A percentile compares a stretch with the other conserved stretches of the same genome.
Evolutionary conservation across 1,140 invertebrate species (phyloP).

Genomic region (Trachymyrmex septentrionalis): DNA sequence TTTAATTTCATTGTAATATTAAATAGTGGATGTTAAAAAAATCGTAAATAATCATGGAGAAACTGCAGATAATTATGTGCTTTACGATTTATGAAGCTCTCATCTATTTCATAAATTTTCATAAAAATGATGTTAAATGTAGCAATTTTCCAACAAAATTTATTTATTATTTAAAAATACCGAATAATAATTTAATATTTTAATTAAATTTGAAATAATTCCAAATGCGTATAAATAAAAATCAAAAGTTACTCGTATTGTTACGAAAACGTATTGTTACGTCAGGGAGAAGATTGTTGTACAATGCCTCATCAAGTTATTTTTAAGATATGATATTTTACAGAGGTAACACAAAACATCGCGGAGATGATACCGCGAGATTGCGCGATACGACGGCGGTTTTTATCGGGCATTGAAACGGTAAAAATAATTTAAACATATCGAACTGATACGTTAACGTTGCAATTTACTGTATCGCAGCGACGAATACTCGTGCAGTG

Average conservation of each 20-base stretch:
- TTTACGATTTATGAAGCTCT: neutral
- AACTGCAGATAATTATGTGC: neutral
- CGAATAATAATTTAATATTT: neutral
- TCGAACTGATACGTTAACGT: conserved; percentile 63
- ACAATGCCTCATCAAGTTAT: neutral
- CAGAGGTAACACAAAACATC: neutral
- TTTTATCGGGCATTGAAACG: conserved; percentile 16
- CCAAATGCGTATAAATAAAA: neutral
- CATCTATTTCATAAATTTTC: neutral
- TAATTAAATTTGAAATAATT: neutral
- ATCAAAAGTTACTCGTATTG: neutral
- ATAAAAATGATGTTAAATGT: neutral
- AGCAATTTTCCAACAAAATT: neutral
- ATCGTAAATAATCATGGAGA: conserved; percentile 19
- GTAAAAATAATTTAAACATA: conserved; percentile 69
- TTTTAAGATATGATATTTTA: neutral
- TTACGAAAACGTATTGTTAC: neutral
- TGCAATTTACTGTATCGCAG: conserved; percentile 67
- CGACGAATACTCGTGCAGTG: conserved; percentile 13
- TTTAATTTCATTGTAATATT: conserved; percentile 61
- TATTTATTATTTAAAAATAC: neutral
- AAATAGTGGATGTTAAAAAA: conserved; percentile 13
- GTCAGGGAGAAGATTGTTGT: neutral
- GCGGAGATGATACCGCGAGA: neutral
- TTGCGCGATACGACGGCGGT: neutral